phyloP scores from a whole-genome alignment of 2,888 invertebrate species.

The Caradrina kadenii region DNA sequence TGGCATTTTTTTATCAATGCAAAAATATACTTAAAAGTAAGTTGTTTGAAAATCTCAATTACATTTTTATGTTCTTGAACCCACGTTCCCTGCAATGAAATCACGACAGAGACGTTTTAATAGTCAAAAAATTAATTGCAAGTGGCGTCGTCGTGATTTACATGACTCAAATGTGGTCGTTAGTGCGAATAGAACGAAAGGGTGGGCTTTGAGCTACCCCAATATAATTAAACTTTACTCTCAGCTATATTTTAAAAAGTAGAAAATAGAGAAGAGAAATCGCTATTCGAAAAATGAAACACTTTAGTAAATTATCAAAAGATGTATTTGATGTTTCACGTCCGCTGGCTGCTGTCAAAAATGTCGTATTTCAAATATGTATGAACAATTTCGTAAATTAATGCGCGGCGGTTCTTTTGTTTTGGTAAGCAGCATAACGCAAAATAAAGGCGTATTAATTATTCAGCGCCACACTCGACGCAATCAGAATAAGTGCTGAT shows the following conservation, averaged over 20 bases:
- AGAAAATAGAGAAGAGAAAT: conserved; percentile 45
- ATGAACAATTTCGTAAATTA: conserved; percentile 82
- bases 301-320: conserved; percentile 48
- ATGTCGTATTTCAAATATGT: conserved; percentile 66
- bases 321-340: conserved; percentile 39
- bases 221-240: conserved; percentile 84
- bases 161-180: conserved; percentile 86
- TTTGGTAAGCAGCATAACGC: conserved; percentile 79
- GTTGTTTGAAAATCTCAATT: conserved; percentile 36
- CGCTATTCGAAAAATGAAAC: conserved; percentile 50
- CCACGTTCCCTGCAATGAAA: conserved; percentile 65
- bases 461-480: conserved; percentile 90
- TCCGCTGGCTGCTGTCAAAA: conserved; percentile 61
- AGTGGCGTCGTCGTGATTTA: conserved; percentile 85
- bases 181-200: conserved; percentile 85
- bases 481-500: conserved; percentile 91
- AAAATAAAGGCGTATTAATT: conserved; percentile 90
- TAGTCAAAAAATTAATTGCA: conserved; percentile 86
- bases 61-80: conserved; percentile 48
- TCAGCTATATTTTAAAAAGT: conserved; percentile 70
- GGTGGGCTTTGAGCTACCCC: conserved; percentile 79
- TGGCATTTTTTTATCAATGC: background rate
- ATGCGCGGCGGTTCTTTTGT: conserved; percentile 83
- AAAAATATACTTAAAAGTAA: background rate
- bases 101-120: conserved; percentile 74